phyloP scores from a whole-genome alignment of 2,888 invertebrate genomes.

The Myopa testacea region DNA sequence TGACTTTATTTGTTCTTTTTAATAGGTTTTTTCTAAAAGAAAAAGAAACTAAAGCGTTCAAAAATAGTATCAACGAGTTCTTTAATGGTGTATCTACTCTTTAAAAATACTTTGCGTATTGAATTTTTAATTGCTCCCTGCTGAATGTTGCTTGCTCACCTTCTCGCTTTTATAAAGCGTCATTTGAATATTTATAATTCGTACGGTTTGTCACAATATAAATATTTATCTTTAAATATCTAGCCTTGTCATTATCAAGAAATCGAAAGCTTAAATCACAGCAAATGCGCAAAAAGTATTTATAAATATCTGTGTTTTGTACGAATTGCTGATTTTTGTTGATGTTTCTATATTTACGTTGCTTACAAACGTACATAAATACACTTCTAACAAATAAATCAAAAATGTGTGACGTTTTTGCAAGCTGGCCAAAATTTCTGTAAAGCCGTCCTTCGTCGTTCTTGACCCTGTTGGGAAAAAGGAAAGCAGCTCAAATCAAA shows the following conservation, averaged over 20 bases:
- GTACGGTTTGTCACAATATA: neutral
- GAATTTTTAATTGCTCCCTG: neutral
- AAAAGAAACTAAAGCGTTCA: too few species aligned
- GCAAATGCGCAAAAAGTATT: conserved; percentile 11
- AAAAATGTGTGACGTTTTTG: neutral
- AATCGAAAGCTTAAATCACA: neutral
- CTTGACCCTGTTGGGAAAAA: neutral
- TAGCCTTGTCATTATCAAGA: neutral
- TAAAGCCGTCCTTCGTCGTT: neutral
- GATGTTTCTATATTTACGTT: neutral
- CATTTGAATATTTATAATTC: neutral
- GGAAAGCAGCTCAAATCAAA: neutral
- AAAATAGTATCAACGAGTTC: too few species aligned
- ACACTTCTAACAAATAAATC: neutral
- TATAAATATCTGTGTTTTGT: conserved; percentile 1
- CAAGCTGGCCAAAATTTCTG: conserved; percentile 10
- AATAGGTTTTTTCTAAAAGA: too few species aligned
- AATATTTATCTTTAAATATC: neutral
- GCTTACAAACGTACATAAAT: neutral
- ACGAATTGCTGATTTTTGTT: neutral
- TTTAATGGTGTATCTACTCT: too few species aligned
- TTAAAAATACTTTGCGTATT: too few species aligned
- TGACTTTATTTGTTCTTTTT: too few species aligned
- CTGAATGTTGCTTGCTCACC: neutral
- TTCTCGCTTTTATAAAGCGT: neutral